Conservation (phyloP, 2,797 vertebrate genomes). For the Clamator glandarius region DNA sequence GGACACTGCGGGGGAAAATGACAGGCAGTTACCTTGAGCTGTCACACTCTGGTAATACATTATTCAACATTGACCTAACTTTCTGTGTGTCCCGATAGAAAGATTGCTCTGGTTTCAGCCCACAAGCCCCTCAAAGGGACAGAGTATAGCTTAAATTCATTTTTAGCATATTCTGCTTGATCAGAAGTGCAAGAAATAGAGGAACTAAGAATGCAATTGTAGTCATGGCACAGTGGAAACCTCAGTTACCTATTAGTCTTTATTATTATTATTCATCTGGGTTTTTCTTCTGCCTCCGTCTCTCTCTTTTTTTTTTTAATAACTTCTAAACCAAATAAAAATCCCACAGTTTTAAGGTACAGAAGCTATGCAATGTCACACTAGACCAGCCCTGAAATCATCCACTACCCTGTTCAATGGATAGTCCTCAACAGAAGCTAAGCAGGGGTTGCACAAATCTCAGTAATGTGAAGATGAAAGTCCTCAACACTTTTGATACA, state of each 20-base stretch:
- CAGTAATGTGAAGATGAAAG: not conserved
- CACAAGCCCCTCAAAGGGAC: not conserved
- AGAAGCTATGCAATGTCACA: not conserved
- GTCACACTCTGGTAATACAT: not conserved
- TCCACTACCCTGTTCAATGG: not conserved
- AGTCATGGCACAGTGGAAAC: not conserved
- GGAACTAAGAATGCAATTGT: not conserved
- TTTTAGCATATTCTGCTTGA: not conserved
- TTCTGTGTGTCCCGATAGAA: not conserved
- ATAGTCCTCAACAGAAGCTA: not conserved
- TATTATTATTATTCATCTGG: not conserved
- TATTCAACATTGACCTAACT: not conserved
- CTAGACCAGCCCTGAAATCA: not conserved
- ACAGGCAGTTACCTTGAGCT: not conserved
- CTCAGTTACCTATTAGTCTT: not conserved
- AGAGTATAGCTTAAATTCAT: not conserved
- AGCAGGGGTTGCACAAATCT: not conserved
- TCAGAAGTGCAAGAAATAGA: not conserved
- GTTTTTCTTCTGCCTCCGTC: too few species aligned
- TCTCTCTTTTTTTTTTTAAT: not conserved
- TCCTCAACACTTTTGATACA: not conserved
- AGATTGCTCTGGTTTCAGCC: not conserved
- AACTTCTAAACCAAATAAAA: not conserved
- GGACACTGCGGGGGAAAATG: not conserved
- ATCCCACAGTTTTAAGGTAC: not conserved